Evolutionary conservation across 2,113 vertebrate species (phyloP), one percentile per base, ranked within the genome.

Genomic region (Lates calcarifer): DNA sequence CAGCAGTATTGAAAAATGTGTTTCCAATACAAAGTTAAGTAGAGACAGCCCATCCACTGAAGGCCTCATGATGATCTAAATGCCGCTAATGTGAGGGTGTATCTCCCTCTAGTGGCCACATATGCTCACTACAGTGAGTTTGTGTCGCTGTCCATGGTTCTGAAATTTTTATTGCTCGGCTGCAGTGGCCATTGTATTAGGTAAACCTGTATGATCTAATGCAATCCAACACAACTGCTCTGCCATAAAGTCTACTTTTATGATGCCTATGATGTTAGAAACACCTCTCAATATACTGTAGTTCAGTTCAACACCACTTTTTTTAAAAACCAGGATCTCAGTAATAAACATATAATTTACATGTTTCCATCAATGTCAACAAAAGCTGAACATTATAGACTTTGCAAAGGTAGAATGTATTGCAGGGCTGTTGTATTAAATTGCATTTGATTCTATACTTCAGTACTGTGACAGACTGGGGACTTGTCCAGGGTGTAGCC

Each of bases 61-160:
- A 26, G 13, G 5, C 5, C 26, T 33, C 6, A 0, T 28, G 3
- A n/a, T 62, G 22, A 5, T 24, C 18, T 5, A 0, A 8, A 7
- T 33, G 4, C 5, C 35, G 20, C 22, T 31, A 12, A 39, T 31
- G n/a, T 56, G 22, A 11, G 9, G 15, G 14, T 43, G 3, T 51
- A 11, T 4, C 45, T 0, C 70, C 88, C 45, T 76, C 91, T 82
- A 73, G 66, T 85, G 90, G 74, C 6, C 10, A n/a, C 2, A 17
- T 29, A 2, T 4, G 2, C 4, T 69, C 37, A 79, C 28, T 85
- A 47, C 85, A 58, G 14, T 1, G 13, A 15, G 6, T 66, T 5
- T 45, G 3, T 3, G 71, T 55, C 14, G 15, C 91, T 93, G 88
- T 43, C 90, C 73, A 1, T 85, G 89, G 92, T 92, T 6, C 92